Evolutionary conservation across 2,888 invertebrate species (phyloP).

Genomic region (Cantharis rustica): DNA sequence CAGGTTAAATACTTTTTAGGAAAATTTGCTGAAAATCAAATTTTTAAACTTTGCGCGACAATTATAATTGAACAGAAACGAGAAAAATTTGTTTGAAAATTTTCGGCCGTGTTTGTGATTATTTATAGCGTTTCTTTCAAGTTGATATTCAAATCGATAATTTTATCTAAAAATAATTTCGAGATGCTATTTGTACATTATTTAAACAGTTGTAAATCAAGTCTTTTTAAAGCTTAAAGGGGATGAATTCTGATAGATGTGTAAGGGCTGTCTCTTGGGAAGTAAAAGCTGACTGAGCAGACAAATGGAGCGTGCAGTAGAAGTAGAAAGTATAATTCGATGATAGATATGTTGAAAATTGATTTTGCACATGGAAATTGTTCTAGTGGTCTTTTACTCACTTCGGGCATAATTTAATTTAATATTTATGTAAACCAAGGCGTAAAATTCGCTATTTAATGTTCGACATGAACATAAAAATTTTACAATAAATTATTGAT

Average conservation of each 20-base stretch:
- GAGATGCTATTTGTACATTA: not conserved
- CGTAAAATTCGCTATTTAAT: not conserved
- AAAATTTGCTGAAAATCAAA: not conserved
- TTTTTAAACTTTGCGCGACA: not conserved
- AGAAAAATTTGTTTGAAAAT: not conserved
- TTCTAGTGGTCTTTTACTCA: not conserved
- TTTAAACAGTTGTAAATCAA: conserved; percentile 7
- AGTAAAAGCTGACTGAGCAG: conserved; percentile 11
- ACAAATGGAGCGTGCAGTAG: conserved; percentile 12
- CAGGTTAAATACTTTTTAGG: not conserved
- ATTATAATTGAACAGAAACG: not conserved
- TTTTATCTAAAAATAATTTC: conserved; percentile 1
- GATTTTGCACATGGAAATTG: conserved; percentile 1
- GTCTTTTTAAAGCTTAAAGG: conserved; percentile 12
- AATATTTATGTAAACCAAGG: not conserved
- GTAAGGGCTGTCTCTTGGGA: conserved; percentile 5
- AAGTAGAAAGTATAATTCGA: conserved; percentile 4
- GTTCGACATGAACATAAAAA: not conserved
- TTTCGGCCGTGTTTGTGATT: not conserved
- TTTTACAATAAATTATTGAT: not conserved
- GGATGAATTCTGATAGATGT: conserved; percentile 12
- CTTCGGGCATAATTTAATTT: not conserved
- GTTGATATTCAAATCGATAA: not conserved
- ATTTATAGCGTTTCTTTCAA: not conserved
- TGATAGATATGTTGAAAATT: conserved; percentile 3